These are phyloP conservation scores for Ricordea florida DNA, from an alignment of 92 coral and sea anemone species.

Conservation along the genomic window DNA sequence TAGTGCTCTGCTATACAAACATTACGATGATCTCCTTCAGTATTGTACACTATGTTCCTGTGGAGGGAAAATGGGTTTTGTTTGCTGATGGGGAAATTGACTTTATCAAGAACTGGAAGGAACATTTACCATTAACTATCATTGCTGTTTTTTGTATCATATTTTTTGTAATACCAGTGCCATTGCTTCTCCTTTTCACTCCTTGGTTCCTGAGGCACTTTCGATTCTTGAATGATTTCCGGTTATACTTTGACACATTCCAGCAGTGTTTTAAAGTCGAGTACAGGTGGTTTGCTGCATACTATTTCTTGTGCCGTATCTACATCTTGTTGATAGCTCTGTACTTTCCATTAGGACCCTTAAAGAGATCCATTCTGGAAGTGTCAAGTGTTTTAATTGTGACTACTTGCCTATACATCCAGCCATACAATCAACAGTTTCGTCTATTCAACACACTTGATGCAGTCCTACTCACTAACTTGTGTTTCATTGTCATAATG, in stretches of 20 bases:
- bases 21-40: constrained; percentile 74
- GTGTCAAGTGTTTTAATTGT: constrained; percentile 62
- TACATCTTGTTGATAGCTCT: constrained; percentile 64
- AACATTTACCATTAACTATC: constrained; percentile 77
- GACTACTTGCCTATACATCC: constrained; percentile 66
- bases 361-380: constrained; percentile 78
- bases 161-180: constrained; percentile 69
- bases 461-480: constrained; percentile 76
- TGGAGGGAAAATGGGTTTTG: constrained; percentile 68
- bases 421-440: constrained; percentile 85
- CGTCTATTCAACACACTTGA: constrained; percentile 78
- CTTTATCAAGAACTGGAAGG: constrained; percentile 48
- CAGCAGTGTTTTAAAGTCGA: constrained; percentile 77
- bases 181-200: constrained; percentile 71
- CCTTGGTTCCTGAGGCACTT: constrained; percentile 72
- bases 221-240: constrained; percentile 52
- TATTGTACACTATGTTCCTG: constrained; percentile 66
- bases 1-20: constrained; percentile 79
- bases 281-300: constrained; percentile 94
- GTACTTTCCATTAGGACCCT: constrained; percentile 64
- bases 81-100: constrained; percentile 77
- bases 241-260: constrained; percentile 82
- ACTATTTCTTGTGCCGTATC: constrained; percentile 86
- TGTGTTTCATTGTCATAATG: constrained; percentile 71
- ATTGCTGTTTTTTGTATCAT: constrained; percentile 63